Evolutionary conservation across 1,140 invertebrate species (phyloP).

Genomic region (Drosophila auraria): DNA sequence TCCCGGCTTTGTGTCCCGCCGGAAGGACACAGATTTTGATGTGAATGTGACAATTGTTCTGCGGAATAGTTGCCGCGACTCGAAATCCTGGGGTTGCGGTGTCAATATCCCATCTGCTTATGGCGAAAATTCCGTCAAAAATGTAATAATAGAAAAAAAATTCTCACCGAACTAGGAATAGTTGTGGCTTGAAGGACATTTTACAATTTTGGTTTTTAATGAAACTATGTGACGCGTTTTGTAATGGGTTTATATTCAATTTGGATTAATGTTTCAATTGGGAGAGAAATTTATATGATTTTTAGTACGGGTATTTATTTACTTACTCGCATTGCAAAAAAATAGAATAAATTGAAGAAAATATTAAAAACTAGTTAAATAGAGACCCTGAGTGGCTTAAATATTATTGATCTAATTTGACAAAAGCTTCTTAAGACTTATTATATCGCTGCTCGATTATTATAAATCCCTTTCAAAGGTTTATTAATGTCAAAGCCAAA

Average conservation of each 20-base stretch:
- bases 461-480: background rate
- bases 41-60: conserved; percentile 69
- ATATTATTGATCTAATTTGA: no score
- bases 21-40: conserved; percentile 55
- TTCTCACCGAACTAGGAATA: background rate
- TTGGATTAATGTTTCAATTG: background rate
- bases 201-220: background rate
- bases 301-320: background rate
- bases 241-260: background rate
- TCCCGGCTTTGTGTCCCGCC: conserved; percentile 44
- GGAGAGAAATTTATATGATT: background rate
- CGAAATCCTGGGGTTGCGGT: conserved; percentile 14
- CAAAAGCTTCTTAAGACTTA: background rate
- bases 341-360: background rate
- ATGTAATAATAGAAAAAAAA: background rate
- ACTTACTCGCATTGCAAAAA: background rate
- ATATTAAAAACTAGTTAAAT: background rate
- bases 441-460: background rate
- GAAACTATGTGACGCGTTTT: background rate
- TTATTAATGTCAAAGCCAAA: no score
- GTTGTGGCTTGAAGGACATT: no score
- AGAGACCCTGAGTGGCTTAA: background rate
- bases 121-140: conserved; percentile 1
- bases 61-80: conserved; percentile 41
- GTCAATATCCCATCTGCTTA: conserved; percentile 20